Base-by-base conservation (phyloP, 1,140 invertebrate species). In the Potamilus streckersoni region DNA sequence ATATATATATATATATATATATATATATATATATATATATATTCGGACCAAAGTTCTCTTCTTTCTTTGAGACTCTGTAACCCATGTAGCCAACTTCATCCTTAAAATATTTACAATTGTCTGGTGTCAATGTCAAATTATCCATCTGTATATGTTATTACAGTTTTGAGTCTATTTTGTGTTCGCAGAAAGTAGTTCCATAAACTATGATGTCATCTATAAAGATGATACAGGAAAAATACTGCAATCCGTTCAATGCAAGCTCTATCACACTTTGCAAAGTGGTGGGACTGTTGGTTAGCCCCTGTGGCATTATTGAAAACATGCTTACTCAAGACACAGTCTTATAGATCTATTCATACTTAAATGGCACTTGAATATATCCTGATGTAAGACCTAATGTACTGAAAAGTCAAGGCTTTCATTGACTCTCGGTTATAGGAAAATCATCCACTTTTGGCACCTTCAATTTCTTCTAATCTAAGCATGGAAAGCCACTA, bases 381-480 rank as follows among this genome's bases (percentile, higher is more conserved):
- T 71, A 71, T 49, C 70, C 55, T 57, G 4, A 55, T 55, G 17
- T 19, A 19, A 66, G 19, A 31, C 27, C 3, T 66, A 66, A 3
- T 19, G 57, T 70, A 70, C 68, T 58, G 49, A 71, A 55, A 49
- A 38, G 49, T 71, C 63, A 49, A 73, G 27, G 13, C 31, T 67
- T 56, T 73, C 71, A 19, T 66, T 20, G 27, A 66, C 57, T 57
- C 38, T 65, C 2, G 71, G 71, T n/a, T 31, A 73, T 13, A 27
- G 56, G 71, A 59, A 66, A 73, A 8, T 23, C 71, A 55, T 66
- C 71, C 13, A 12, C n/a, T 71, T 62, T 71, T 62, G 88, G 91
- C 0, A 78, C 82, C 73, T 12, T 13, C 79, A 92, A 57, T 58
- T 70, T 62, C 57, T 90, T 62, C 79, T 86, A 92, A 80, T 92